Evolutionary conservation across 2,888 invertebrate species (phyloP).

Genomic region (Carabus problematicus): DNA sequence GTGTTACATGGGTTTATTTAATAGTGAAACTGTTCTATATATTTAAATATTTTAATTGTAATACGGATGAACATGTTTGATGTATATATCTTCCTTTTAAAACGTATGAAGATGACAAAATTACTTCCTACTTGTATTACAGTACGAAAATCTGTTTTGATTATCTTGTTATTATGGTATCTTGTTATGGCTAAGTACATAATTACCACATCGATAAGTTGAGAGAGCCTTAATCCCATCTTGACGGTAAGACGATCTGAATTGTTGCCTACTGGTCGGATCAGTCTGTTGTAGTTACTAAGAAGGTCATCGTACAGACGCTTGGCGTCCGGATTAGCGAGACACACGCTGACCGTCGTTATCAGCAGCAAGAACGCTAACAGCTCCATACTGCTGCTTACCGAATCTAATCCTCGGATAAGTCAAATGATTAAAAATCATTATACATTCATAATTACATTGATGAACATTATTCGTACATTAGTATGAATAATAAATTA

Average conservation of each 20-base stretch:
- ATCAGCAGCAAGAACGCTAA: slow-evolving; percentile 18
- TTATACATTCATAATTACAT: neutral
- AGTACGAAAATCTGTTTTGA: no score
- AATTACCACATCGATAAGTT: slow-evolving; percentile 93
- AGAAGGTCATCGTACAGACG: slow-evolving; percentile 94
- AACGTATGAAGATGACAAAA: neutral
- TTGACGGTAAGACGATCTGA: slow-evolving; percentile 93
- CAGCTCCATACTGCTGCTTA: slow-evolving; percentile 17
- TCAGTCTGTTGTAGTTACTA: slow-evolving; percentile 93
- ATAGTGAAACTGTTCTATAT: no score
- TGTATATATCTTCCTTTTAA: neutral
- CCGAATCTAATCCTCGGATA: slow-evolving; percentile 8
- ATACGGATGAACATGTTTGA: neutral
- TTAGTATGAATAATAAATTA: no score
- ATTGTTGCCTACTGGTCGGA: slow-evolving; percentile 93
- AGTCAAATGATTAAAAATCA: neutral
- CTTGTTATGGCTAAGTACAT: slow-evolving; percentile 1
- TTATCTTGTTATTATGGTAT: neutral
- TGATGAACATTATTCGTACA: no score
- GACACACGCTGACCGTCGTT: slow-evolving; percentile 69
- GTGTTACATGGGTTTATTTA: no score
- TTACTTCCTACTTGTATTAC: neutral
- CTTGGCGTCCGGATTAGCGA: slow-evolving; percentile 90
- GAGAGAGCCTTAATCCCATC: slow-evolving; percentile 89
- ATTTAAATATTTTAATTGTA: neutral